phyloP scores from a whole-genome alignment of 2,797 vertebrate species.

The Pristis pectinata region DNA sequence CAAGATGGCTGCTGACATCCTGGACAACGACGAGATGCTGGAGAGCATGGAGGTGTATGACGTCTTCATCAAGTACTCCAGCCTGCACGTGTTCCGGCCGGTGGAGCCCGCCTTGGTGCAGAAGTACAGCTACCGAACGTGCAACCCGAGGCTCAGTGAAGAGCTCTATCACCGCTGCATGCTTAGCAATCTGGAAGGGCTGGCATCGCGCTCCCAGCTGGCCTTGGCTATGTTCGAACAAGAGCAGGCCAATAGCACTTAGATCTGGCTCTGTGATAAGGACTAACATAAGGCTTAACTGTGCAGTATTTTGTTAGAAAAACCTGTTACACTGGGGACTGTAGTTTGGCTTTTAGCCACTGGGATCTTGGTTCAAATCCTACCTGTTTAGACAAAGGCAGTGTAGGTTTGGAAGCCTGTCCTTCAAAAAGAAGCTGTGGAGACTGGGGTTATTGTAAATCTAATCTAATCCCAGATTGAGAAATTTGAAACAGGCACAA shows the following conservation, averaged over 20 bases:
- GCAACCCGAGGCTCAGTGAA: constrained; percentile 85
- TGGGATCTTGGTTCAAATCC: neutral
- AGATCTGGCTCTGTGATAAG: constrained; percentile 40
- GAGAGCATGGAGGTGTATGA: constrained; percentile 90
- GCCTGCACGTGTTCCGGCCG: constrained; percentile 88
- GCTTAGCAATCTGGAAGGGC: constrained; percentile 85
- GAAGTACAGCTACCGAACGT: constrained; percentile 74
- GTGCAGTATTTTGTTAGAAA: neutral
- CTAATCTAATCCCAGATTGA: neutral
- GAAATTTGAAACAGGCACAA: neutral
- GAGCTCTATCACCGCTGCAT: constrained; percentile 91
- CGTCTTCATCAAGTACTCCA: constrained; percentile 87
- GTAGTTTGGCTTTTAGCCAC: neutral
- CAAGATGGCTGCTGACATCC: constrained; percentile 77
- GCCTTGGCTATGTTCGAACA: constrained; percentile 90
- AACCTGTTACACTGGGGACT: neutral
- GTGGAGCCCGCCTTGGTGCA: constrained; percentile 89
- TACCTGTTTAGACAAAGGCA: neutral
- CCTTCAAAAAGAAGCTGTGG: neutral
- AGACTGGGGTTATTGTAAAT: neutral
- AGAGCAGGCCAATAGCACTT: constrained; percentile 94
- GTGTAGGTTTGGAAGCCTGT: neutral
- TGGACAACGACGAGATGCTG: constrained; percentile 84
- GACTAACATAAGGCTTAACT: neutral
- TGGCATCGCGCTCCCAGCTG: constrained; percentile 82